Percentiles rank a stretch among this genome's conserved stretches.
Evolutionary conservation across 2,113 vertebrate genomes (phyloP).

Genomic region (Picathartes gymnocephalus): DNA sequence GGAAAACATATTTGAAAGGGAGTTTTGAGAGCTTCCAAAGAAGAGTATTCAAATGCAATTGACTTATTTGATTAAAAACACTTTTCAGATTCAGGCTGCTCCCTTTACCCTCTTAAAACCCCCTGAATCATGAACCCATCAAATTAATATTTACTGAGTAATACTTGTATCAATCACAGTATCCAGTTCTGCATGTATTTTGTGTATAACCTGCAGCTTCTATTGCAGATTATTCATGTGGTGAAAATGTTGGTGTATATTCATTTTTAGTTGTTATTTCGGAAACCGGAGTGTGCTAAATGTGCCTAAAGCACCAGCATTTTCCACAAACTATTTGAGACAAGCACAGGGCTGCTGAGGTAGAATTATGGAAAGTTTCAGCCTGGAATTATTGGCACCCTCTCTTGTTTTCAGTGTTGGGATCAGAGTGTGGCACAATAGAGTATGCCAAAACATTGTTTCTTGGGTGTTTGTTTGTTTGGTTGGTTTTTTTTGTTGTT

Average conservation of each 20-base stretch:
- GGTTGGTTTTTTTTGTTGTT: not conserved
- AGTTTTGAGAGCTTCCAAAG: not conserved
- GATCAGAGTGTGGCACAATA: not conserved
- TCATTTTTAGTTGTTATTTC: not conserved
- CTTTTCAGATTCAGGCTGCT: not conserved
- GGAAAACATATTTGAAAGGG: conserved; percentile 46
- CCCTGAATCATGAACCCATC: not conserved
- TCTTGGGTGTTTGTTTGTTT: not conserved
- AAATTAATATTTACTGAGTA: not conserved
- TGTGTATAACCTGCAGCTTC: not conserved
- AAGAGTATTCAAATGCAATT: not conserved
- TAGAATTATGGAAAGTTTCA: not conserved
- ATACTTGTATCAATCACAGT: not conserved
- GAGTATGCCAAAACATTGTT: not conserved
- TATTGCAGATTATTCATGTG: not conserved
- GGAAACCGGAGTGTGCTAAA: not conserved
- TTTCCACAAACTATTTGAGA: not conserved
- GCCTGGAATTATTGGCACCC: not conserved
- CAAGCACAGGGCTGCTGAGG: not conserved
- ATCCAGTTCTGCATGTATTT: not conserved
- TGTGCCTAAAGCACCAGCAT: not conserved
- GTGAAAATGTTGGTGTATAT: not conserved
- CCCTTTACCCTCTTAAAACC: not conserved
- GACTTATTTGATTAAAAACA: not conserved
- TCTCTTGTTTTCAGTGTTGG: not conserved